These are phyloP conservation scores for Drosophila eohydei DNA, from an alignment of 2,888 invertebrate genomes.

Conservation along the genomic window DNA sequence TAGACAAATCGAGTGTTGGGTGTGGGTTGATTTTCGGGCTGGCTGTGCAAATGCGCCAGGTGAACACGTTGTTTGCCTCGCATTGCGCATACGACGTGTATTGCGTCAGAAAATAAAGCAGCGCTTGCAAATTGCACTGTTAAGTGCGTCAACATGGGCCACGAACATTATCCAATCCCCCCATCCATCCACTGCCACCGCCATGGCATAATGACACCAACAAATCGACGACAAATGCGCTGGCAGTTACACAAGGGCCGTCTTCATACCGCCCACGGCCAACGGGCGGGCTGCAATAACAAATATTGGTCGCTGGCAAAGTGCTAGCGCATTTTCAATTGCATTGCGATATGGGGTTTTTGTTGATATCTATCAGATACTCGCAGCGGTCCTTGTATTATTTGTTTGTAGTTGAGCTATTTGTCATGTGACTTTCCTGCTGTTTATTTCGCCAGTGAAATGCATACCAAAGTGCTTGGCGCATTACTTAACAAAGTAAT, in stretches of 20 bases:
- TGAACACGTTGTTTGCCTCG: constrained; percentile 53
- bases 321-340: constrained; percentile 70
- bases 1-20: constrained; percentile 31
- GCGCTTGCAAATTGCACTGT: constrained; percentile 67
- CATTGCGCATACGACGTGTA: constrained; percentile 57
- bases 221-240: constrained; percentile 72
- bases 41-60: constrained; percentile 29
- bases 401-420: constrained; percentile 52
- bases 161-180: constrained; percentile 26
- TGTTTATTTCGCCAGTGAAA: constrained; percentile 52
- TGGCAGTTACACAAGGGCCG: constrained; percentile 12
- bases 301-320: constrained; percentile 69
- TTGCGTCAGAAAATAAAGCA: constrained; percentile 51
- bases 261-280: neutral
- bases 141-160: constrained; percentile 63
- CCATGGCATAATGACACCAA: constrained; percentile 71
- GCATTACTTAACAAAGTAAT: constrained; percentile 51
- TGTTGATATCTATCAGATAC: constrained; percentile 49
- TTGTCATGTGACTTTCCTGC: constrained; percentile 56
- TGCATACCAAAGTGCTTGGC: constrained; percentile 46
- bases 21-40: neutral
- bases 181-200: neutral
- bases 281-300: constrained; percentile 51
- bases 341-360: constrained; percentile 59
- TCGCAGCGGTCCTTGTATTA: constrained; percentile 36